A percentile compares a stretch with the other conserved stretches of the same genome.
Conservation (phyloP, 2,113 vertebrate species). For the Nymphicus hollandicus region DNA sequence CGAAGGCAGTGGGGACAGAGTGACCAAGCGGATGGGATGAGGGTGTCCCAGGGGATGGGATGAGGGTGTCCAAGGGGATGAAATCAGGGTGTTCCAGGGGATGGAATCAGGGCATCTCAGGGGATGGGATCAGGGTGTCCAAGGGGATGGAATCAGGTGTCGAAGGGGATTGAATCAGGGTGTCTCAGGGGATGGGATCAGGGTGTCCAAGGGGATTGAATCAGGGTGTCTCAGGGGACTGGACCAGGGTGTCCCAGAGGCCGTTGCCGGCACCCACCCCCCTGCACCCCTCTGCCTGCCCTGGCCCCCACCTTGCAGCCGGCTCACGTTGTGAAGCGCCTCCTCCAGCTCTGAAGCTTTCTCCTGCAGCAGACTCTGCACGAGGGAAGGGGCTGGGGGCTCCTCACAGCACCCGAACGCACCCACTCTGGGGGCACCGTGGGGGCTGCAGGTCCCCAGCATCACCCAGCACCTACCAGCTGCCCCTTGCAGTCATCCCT, state of each 20-base stretch:
- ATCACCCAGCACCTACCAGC: neutral
- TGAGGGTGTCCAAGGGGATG: fast-evolving
- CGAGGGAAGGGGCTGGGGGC: neutral
- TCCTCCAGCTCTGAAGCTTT: neutral
- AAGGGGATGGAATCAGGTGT: fast-evolving
- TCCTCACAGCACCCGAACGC: fast-evolving
- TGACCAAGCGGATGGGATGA: too few species aligned
- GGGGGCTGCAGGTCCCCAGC: neutral
- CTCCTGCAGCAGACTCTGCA: neutral
- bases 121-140: fast-evolving
- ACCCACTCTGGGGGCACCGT: fast-evolving
- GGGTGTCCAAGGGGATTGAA: neutral
- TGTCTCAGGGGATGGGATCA: fast-evolving
- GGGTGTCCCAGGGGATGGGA: fast-evolving
- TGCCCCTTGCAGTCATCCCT: neutral
- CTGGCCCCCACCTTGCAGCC: neutral
- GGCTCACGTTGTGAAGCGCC: fast-evolving
- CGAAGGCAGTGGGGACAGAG: fast-evolving
- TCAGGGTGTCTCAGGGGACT: fast-evolving
- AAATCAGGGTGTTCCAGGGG: neutral
- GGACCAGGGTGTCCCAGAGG: fast-evolving
- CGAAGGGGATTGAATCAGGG: fast-evolving
- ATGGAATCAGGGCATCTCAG: fast-evolving
- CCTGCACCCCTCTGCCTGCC: fast-evolving
- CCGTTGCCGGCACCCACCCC: fast-evolving